A percentile compares a stretch with the other conserved stretches of the same genome.
These are phyloP conservation scores for Hirundichthys speculiger DNA, from an alignment of 2,113 vertebrate species.

Conservation along the genomic window DNA sequence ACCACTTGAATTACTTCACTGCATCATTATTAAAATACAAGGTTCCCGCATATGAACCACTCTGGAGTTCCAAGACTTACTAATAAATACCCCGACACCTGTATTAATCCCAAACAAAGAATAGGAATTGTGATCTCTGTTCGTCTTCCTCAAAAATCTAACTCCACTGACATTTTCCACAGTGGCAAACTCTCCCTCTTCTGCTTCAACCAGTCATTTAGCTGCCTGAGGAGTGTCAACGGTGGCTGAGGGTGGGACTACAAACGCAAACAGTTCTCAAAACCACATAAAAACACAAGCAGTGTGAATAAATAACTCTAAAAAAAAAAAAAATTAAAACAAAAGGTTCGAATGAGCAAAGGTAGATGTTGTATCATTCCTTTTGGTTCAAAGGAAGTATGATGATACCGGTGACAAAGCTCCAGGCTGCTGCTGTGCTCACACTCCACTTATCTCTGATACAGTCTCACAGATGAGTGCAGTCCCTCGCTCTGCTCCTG, in stretches of 20 bases:
- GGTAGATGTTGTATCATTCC: not conserved
- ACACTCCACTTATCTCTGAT: conserved; percentile 32
- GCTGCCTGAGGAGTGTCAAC: conserved; percentile 57
- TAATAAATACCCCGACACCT: no score
- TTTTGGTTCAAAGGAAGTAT: conserved; percentile 29
- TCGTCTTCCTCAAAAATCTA: not conserved
- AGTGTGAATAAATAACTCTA: conserved; percentile 28
- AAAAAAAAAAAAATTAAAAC: no score
- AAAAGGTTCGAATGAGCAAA: no score
- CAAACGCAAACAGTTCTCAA: conserved; percentile 5
- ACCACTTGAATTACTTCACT: no score
- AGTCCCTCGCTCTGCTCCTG: not conserved
- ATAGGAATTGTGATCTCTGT: no score
- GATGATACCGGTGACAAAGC: conserved; percentile 39
- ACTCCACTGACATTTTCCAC: not conserved
- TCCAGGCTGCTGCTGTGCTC: conserved; percentile 35
- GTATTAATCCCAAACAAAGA: no score
- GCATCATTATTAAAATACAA: no score
- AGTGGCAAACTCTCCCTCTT: not conserved
- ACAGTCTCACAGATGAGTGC: conserved; percentile 15
- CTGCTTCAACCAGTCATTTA: conserved; percentile 18
- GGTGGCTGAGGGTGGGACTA: not conserved
- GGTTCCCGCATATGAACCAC: no score
- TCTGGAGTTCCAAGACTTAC: no score
- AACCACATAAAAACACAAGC: conserved; percentile 3